A percentile compares a stretch with the other conserved stretches of the same genome.
Evolutionary conservation across 1,140 invertebrate genomes (phyloP).

Genomic region (Augochlora pura): DNA sequence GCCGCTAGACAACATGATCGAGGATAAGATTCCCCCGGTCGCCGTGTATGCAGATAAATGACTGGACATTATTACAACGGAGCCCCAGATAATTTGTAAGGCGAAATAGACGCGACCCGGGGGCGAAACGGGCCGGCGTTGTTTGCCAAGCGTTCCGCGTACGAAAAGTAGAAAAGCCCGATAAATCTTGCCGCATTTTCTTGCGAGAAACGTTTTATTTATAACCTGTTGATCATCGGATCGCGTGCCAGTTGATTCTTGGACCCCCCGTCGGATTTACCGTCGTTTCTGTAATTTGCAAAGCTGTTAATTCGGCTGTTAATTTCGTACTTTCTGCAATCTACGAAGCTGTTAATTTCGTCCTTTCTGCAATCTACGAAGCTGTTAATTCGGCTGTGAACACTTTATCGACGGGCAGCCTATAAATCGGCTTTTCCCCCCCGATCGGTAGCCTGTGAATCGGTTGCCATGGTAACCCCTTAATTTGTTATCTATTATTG

Average conservation of each 20-base stretch:
- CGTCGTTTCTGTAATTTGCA: not conserved
- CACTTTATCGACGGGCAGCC: too few relatives aligned
- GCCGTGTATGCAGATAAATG: slow-evolving; percentile 24
- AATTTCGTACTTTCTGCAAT: too few relatives aligned
- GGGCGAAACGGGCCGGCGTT: not conserved
- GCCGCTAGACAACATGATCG: slow-evolving; percentile 20
- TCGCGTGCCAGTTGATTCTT: too few relatives aligned
- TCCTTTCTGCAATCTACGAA: too few relatives aligned
- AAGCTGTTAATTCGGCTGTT: too few relatives aligned
- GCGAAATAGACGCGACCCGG: not conserved
- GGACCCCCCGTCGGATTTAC: not conserved
- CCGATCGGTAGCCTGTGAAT: too few relatives aligned
- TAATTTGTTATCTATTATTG: too few relatives aligned
- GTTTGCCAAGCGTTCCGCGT: slow-evolving; percentile 21
- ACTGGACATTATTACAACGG: slow-evolving; percentile 6
- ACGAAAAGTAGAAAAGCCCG: not conserved
- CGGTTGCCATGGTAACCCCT: too few relatives aligned
- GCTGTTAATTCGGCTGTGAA: too few relatives aligned
- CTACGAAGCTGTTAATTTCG: too few relatives aligned
- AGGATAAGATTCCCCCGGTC: slow-evolving; percentile 15
- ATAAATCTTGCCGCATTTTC: slow-evolving; percentile 4
- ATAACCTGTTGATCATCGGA: slow-evolving; percentile 25
- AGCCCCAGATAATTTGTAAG: slow-evolving; percentile 7
- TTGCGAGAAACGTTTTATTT: not conserved
- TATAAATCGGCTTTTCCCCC: too few relatives aligned